Conservation (phyloP, 1,140 invertebrate genomes). For the Drosophila seguyi region DNA sequence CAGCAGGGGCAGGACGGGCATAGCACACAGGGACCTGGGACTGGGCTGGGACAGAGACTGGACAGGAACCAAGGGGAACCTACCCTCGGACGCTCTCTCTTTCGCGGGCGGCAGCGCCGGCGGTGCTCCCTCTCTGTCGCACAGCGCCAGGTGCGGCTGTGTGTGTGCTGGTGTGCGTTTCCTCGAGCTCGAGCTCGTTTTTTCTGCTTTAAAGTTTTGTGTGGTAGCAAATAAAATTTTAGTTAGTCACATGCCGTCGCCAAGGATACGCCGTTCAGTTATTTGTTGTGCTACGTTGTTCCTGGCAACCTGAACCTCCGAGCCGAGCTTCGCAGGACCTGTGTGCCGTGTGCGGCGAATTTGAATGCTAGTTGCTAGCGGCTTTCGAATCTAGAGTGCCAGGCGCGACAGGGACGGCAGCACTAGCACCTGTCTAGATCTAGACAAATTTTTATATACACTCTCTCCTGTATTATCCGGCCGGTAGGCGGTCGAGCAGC, state of each 20-base stretch:
- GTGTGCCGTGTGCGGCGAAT: conserved; percentile 48
- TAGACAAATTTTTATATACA: conserved; percentile 53
- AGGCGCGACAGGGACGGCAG: conserved; percentile 64
- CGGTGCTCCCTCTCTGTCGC: conserved; percentile 16
- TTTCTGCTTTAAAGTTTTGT: conserved; percentile 82
- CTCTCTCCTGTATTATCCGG: conserved; percentile 22
- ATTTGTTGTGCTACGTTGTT: conserved; percentile 75
- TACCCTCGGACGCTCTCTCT: conserved; percentile 55
- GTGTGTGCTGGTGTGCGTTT: conserved; percentile 31
- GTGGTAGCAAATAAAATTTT: conserved; percentile 85
- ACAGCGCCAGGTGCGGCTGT: conserved; percentile 30
- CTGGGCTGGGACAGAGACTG: conserved; percentile 4
- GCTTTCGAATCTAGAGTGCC: conserved; percentile 24
- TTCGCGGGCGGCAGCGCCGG: conserved; percentile 12
- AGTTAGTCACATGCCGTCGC: conserved; percentile 84
- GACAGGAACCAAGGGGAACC: conserved; percentile 40
- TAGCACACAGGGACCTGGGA: neutral
- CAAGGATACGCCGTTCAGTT: conserved; percentile 82
- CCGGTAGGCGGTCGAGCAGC: conserved; percentile 53
- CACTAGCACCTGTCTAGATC: conserved; percentile 77
- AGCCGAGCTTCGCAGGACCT: conserved; percentile 25
- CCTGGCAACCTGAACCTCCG: conserved; percentile 53
- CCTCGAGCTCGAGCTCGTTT: conserved; percentile 26
- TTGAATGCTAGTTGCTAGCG: conserved; percentile 40
- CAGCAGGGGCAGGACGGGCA: conserved; percentile 39